These are phyloP conservation scores for Metallyticus violacea DNA, from an alignment of 2,888 invertebrate genomes.

Conservation along the genomic window DNA sequence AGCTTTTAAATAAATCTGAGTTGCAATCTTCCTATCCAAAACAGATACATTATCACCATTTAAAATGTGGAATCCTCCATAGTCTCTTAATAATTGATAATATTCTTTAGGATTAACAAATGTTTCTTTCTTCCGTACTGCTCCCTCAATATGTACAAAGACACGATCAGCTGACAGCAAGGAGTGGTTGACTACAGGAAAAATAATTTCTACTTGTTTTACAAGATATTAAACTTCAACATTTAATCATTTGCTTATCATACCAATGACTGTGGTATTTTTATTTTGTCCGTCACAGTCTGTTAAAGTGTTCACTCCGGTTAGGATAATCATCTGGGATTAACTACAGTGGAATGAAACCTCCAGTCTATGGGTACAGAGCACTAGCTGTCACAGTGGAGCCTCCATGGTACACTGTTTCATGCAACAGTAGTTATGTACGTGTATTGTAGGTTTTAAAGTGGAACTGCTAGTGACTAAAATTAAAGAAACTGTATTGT, in stretches of 20 bases:
- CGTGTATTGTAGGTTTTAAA: not conserved
- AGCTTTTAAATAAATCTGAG: no score
- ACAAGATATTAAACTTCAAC: not conserved
- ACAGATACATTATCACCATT: no score
- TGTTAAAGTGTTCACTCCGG: not conserved
- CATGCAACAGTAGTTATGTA: not conserved
- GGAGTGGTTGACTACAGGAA: not conserved
- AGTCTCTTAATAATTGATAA: no score
- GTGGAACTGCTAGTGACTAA: not conserved
- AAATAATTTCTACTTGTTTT: not conserved
- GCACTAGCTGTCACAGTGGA: conserved; percentile 14
- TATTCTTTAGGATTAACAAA: conserved; percentile 1
- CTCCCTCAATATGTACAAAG: not conserved
- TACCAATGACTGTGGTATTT: not conserved
- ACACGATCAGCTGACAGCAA: conserved; percentile 1
- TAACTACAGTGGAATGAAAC: no score
- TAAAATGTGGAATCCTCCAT: no score
- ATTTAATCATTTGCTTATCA: not conserved
- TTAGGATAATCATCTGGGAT: not conserved
- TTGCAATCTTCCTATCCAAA: no score
- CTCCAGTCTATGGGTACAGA: conserved; percentile 1
- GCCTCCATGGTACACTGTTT: not conserved
- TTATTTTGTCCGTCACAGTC: conserved; percentile 10
- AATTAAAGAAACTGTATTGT: conserved; percentile 13
- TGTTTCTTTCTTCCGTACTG: not conserved